These are phyloP conservation scores for Gymnocypris eckloni DNA, from an alignment of 2,797 vertebrate species.

Conservation along the genomic window DNA sequence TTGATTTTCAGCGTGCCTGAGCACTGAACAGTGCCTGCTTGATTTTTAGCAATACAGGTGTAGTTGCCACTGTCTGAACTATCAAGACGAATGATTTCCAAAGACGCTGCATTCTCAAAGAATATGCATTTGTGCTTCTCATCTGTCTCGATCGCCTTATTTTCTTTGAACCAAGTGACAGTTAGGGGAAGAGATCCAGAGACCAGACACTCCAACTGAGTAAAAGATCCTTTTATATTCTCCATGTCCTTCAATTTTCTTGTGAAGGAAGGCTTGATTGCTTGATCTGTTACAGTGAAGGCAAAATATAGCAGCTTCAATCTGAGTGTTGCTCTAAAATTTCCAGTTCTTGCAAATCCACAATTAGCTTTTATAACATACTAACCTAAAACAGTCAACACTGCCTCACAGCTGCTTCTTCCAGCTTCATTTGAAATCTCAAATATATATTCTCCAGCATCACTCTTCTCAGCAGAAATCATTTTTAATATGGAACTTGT, in stretches of 20 bases:
- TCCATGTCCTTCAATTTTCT: slow-evolving; percentile 94
- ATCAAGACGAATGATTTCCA: slow-evolving; percentile 91
- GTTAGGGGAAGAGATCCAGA: slow-evolving; percentile 95
- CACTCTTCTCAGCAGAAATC: slow-evolving; percentile 86
- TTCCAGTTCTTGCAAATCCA: neutral
- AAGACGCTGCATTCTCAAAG: slow-evolving; percentile 93
- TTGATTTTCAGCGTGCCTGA: slow-evolving; percentile 90
- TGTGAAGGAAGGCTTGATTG: slow-evolving; percentile 95
- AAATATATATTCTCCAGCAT: slow-evolving; percentile 91
- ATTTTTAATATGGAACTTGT: slow-evolving; percentile 91
- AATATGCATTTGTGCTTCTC: slow-evolving; percentile 94
- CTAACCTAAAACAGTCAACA: slow-evolving; percentile 91
- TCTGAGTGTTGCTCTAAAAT: neutral
- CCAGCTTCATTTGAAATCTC: slow-evolving; percentile 94
- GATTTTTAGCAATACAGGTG: slow-evolving; percentile 92
- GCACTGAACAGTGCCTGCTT: slow-evolving; percentile 92
- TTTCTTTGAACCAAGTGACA: slow-evolving; percentile 93
- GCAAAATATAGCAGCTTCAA: neutral
- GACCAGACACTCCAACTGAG: slow-evolving; percentile 93
- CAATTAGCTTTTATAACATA: slow-evolving; percentile 63
- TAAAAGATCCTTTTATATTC: slow-evolving; percentile 93
- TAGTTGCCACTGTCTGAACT: slow-evolving; percentile 89
- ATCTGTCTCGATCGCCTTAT: slow-evolving; percentile 86
- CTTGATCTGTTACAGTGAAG: slow-evolving; percentile 86
- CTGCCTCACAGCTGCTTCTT: slow-evolving; percentile 87